phyloP scores from a whole-genome alignment of 2,888 invertebrate genomes.

The Cheilosia vernalis region DNA sequence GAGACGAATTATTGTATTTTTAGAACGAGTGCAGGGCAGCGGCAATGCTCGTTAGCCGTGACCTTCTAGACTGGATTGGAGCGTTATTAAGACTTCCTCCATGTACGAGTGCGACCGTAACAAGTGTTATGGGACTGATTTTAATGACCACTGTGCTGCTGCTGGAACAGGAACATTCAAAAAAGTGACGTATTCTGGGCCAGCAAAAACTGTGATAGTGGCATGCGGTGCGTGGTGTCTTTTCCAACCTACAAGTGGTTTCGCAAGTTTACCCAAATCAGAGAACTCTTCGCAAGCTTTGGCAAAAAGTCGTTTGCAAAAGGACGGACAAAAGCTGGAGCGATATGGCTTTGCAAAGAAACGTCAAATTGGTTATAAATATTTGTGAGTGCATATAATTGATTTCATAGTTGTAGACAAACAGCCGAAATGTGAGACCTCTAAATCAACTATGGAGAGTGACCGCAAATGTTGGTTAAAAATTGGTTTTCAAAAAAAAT shows the following conservation, averaged over 20 bases:
- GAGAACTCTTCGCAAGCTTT: not conserved
- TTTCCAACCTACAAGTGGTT: not conserved
- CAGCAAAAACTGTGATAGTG: not conserved
- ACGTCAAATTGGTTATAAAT: too few species aligned
- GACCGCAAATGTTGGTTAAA: too few species aligned
- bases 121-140: slow-evolving; percentile 68
- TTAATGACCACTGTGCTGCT: slow-evolving; percentile 61
- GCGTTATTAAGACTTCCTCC: slow-evolving; percentile 45
- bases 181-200: slow-evolving; percentile 29
- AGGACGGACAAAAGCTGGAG: too few species aligned
- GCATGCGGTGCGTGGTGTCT: not conserved
- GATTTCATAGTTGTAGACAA: too few species aligned
- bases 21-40: slow-evolving; percentile 22
- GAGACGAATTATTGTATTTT: slow-evolving; percentile 40
- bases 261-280: not conserved
- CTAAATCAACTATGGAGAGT: too few species aligned
- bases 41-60: slow-evolving; percentile 52
- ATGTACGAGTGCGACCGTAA: slow-evolving; percentile 20
- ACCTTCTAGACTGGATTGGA: slow-evolving; percentile 40
- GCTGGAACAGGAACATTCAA: slow-evolving; percentile 28
- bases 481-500: too few species aligned
- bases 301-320: too few species aligned
- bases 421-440: too few species aligned
- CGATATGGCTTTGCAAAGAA: too few species aligned
- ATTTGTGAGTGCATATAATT: too few species aligned